Percentiles rank a stretch among this genome's conserved stretches.
These are phyloP conservation scores for Phyllotreta striolata DNA, from an alignment of 2,888 invertebrate genomes.

Conservation along the genomic window DNA sequence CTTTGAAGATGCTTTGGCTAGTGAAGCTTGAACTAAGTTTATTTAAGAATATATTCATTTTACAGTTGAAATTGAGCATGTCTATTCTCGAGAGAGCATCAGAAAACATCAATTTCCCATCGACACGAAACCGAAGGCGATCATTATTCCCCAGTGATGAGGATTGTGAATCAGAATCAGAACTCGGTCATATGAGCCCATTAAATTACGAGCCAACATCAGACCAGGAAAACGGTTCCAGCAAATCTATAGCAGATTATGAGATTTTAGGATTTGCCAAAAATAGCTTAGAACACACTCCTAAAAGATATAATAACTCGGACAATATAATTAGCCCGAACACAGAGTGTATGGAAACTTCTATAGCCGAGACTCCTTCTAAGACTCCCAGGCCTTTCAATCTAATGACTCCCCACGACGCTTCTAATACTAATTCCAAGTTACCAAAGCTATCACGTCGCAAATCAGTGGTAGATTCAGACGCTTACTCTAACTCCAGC, in stretches of 20 bases:
- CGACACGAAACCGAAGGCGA: slow-evolving; percentile 65
- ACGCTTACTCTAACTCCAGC: slow-evolving; percentile 38
- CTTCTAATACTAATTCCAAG: slow-evolving; percentile 49
- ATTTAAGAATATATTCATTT: too few relatives aligned
- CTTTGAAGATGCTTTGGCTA: too few relatives aligned
- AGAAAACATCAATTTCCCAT: slow-evolving; percentile 17
- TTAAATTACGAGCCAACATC: slow-evolving; percentile 58
- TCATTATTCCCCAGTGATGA: slow-evolving; percentile 65
- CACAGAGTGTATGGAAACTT: slow-evolving; percentile 12
- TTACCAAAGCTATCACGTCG: slow-evolving; percentile 52
- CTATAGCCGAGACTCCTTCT: slow-evolving; percentile 44
- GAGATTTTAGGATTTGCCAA: slow-evolving; percentile 45
- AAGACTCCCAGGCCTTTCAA: slow-evolving; percentile 52
- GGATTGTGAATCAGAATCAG: slow-evolving; percentile 59
- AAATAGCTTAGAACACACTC: slow-evolving; percentile 34
- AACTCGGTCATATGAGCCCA: slow-evolving; percentile 68
- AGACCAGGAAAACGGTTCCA: slow-evolving; percentile 38
- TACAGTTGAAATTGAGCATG: slow-evolving; percentile 12
- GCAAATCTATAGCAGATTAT: slow-evolving; percentile 40
- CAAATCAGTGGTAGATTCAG: slow-evolving; percentile 52
- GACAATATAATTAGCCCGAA: slow-evolving; percentile 31
- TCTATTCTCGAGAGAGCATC: slow-evolving; percentile 10
- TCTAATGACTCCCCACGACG: slow-evolving; percentile 59
- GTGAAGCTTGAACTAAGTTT: too few relatives aligned
- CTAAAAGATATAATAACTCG: slow-evolving; percentile 33